Evolutionary conservation across 2,888 invertebrate species (phyloP).

Genomic region (Halocaridina rubra): DNA sequence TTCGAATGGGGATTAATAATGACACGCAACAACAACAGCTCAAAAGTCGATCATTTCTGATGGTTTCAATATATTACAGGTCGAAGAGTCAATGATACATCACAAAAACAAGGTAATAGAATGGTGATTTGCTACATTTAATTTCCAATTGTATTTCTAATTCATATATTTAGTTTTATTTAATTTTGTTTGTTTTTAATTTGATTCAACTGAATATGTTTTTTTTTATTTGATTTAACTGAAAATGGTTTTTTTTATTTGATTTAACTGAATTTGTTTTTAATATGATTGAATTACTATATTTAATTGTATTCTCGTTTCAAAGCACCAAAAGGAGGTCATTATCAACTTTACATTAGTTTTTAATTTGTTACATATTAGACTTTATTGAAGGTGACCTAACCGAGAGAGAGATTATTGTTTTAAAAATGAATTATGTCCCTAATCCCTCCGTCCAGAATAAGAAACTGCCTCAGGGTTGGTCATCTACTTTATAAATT

Average conservation of each 20-base stretch:
- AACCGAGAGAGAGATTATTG: too few relatives aligned
- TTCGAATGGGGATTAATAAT: too few relatives aligned
- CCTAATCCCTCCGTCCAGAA: too few relatives aligned
- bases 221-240: neutral
- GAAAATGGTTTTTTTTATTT: neutral
- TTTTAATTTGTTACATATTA: too few relatives aligned
- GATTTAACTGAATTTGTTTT: neutral
- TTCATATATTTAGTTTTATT: conserved; percentile 47
- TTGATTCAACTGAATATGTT: neutral
- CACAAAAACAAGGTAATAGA: conserved; percentile 77
- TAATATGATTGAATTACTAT: neutral
- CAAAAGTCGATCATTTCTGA: neutral
- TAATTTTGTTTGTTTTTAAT: neutral
- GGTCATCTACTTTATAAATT: too few relatives aligned
- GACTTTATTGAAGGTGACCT: too few relatives aligned
- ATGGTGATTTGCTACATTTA: conserved; percentile 22
- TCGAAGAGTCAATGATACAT: conserved; percentile 72
- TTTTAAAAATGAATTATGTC: too few relatives aligned
- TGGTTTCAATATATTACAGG: conserved; percentile 64
- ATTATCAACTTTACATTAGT: too few relatives aligned
- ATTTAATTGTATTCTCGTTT: too few relatives aligned
- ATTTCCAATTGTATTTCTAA: conserved; percentile 26
- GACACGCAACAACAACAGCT: too few relatives aligned
- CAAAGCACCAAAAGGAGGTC: too few relatives aligned
- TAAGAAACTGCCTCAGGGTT: too few relatives aligned